phyloP scores from a whole-genome alignment of 2,888 invertebrate species.

The Conistra vaccinii region DNA sequence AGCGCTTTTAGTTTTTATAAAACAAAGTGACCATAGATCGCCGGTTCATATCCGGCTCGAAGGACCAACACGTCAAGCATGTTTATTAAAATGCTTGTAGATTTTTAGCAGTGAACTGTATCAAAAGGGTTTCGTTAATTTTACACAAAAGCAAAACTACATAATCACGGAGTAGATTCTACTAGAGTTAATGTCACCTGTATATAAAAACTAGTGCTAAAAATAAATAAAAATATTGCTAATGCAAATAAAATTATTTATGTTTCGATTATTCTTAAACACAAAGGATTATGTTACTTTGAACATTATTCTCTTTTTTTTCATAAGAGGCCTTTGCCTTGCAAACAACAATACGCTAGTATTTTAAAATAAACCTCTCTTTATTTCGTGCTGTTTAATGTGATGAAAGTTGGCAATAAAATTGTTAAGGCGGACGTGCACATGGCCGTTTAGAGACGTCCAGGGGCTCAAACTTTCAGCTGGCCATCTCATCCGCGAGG shows the following conservation, averaged over 20 bases:
- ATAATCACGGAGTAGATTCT: no score
- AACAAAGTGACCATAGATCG: background rate
- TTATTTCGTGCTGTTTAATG: constrained; percentile 64
- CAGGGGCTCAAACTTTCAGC: constrained; percentile 75
- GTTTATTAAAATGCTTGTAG: no score
- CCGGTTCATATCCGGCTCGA: no score
- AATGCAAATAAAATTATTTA: no score
- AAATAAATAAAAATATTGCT: no score
- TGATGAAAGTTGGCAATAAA: constrained; percentile 75
- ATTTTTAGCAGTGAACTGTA: no score
- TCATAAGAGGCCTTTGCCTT: background rate
- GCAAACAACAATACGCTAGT: background rate
- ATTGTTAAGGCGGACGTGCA: constrained; percentile 67
- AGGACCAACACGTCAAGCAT: no score
- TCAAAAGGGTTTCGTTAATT: no score
- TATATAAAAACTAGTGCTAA: no score
- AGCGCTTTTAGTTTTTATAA: background rate
- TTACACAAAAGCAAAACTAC: no score
- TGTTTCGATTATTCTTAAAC: no score
- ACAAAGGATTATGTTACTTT: background rate
- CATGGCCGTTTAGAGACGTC: constrained; percentile 74
- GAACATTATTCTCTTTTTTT: background rate
- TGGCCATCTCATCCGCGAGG: constrained; percentile 73
- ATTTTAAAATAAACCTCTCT: constrained; percentile 26
- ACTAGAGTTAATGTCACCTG: no score